Base-by-base conservation (phyloP, 2,888 invertebrate genomes). In the Leucophora obtusa region DNA sequence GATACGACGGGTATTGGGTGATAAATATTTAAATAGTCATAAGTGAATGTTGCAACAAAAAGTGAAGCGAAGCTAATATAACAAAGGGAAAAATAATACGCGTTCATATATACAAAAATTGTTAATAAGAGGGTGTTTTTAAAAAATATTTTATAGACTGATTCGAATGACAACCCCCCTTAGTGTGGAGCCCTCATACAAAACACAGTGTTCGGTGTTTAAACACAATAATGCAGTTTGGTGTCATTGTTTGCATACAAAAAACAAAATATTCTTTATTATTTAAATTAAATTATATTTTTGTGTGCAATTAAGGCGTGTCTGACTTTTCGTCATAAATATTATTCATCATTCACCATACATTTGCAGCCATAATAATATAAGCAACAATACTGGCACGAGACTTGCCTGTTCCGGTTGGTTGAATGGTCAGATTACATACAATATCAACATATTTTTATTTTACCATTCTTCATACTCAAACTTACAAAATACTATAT, bases 241-340 rank as follows among this genome's bases (percentile, higher is more conserved):
- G 54, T 81, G 73, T 73, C 73, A 73, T 77, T 76, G 69, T 56
- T 54, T 77, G 71, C 58, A 59, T 33, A 66, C 58, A 59, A 33
- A 66, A 33, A 50, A 47, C 38, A 38, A 47, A 58, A 33, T 65
- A 28, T 59, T 71, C 47, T 65, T 81, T 65, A 60, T 73, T 70
- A 81, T 81, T 81, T 56, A 81, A 81, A 81, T 81, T 81, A 81
- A 81, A 81, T 81, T 77, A 77, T 69, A 81, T 69, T 77, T 76
- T 81, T 69, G 72, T 72, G 63, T 73, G 76, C 80, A 81, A 81
- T 81, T 81, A 81, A 76, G 80, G 80, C 72, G 80, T 81, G 80
- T 70, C 80, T 63, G 75, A 76, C 63, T 56, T 62, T 69, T 38
- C 11, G 65, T 11, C 10, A 77, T 66, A 66, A 65, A 47, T 47